A percentile compares a stretch with the other conserved stretches of the same genome.
Conservation (phyloP, 35 echinoderm and acorn worm genomes). For the Stichopus chloronotus region DNA sequence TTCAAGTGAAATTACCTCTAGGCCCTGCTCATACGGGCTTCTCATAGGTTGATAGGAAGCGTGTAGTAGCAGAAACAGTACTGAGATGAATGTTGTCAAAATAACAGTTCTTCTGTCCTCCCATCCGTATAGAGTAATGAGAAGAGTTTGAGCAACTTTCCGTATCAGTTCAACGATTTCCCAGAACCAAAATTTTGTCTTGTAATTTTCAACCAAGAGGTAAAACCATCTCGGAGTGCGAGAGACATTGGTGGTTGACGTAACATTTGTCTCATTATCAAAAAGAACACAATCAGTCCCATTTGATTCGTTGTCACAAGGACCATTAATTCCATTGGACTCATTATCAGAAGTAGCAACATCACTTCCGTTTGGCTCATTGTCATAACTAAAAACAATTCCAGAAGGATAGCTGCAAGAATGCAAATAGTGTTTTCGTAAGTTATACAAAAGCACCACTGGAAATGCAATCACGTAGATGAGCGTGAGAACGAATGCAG, state of each 20-base stretch:
- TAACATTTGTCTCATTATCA: too few relatives aligned
- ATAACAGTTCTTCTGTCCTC: neutral
- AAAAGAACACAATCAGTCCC: too few relatives aligned
- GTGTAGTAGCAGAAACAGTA: neutral
- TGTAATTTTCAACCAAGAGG: conserved; percentile 69
- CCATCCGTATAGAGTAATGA: neutral
- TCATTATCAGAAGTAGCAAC: neutral
- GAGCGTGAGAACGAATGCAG: neutral
- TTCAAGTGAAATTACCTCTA: neutral
- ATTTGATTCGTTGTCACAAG: neutral
- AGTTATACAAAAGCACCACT: neutral
- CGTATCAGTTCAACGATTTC: conserved; percentile 11
- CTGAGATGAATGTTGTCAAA: neutral
- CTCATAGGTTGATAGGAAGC: neutral
- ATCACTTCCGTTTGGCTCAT: neutral
- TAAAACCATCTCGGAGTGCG: conserved; percentile 1
- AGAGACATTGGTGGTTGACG: neutral
- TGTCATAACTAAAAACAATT: too few relatives aligned
- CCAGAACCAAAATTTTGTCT: conserved; percentile 31
- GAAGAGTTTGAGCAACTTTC: neutral
- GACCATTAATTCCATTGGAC: neutral
- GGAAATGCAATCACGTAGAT: neutral
- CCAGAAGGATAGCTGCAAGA: too few relatives aligned
- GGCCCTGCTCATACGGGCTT: neutral
- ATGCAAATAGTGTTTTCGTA: neutral